Evolutionary conservation across 2,888 invertebrate species (phyloP), one percentile per base, ranked within the genome.

Genomic region (Unio delphinus): DNA sequence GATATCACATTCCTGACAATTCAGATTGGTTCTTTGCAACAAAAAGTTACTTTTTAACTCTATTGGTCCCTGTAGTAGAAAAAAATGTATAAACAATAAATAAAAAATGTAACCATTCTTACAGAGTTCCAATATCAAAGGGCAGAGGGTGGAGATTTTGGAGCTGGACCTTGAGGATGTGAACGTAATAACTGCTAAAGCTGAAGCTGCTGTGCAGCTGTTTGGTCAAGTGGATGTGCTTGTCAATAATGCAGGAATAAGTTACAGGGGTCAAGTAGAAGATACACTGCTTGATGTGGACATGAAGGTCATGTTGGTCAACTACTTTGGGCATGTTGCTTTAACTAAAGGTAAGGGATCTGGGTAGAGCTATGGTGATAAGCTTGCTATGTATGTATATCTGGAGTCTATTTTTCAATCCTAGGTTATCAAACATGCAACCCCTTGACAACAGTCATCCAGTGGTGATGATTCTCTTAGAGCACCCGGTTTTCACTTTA

Each of bases 251-350:
- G 96, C 95, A 59, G 98, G 98, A 0, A 93, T 97, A 67, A 91
- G 91, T 81, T 91, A 89, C 78, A 92, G 97, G 81, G 96, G 96
- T 1, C 92, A 93, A 79, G 93, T 94, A 65, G 81, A 93, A 28
- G 92, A 94, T 62, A 96, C 98, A 0, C 92, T 93, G 60, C 90
- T 95, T 58, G 94, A 95, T 87, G 95, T 98, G 17, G 95, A 96
- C 89, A 92, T 94, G 73, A 94, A 94, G 91, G 92, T 98, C 61
- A 98, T 99, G 98, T 91, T 93, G 57, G 94, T 97, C 11, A 99
- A 99, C 91, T 99, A 96, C 90, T 96, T 99, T 91, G 98, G 98
- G 23, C 93, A 96, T 78, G 93, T 98, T 68, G 95, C 95, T 56
- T 90, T 99, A 45, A 96, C 97, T 1, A 97, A 96, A 94, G 95